Conservation (phyloP, 92 coral and sea anemone genomes). For the Palythoa grandiflora region DNA sequence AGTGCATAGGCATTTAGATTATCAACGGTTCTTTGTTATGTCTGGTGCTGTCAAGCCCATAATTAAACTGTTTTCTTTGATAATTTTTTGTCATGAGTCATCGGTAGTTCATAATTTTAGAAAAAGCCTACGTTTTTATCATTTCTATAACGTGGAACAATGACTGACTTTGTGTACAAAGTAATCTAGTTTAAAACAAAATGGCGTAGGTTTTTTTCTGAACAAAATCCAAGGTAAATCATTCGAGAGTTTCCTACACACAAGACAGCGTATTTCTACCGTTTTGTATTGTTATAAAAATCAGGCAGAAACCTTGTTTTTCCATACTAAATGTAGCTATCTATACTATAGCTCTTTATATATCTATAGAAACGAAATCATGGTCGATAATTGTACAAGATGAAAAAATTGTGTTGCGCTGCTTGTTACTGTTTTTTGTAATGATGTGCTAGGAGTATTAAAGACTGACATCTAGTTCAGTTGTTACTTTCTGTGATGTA, state of each 20-base stretch:
- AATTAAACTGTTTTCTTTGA: neutral
- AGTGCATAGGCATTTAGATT: neutral
- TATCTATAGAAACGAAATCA: neutral
- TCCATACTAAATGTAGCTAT: neutral
- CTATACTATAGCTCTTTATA: too few species aligned
- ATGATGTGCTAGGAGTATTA: neutral
- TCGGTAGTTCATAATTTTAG: neutral
- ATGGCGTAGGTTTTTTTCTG: neutral
- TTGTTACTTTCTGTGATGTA: too few species aligned
- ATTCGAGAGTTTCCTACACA: neutral
- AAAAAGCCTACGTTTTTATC: neutral
- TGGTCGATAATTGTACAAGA: neutral
- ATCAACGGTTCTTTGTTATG: constrained; percentile 13
- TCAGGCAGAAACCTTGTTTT: neutral
- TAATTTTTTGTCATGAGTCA: neutral
- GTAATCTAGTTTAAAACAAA: neutral
- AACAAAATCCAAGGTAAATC: neutral
- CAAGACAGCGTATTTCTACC: constrained; percentile 2
- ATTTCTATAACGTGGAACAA: neutral
- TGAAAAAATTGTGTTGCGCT: neutral
- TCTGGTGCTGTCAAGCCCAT: neutral
- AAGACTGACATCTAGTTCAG: neutral
- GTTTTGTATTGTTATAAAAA: neutral
- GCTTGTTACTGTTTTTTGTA: neutral
- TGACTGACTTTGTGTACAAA: neutral